Evolutionary conservation across 2,113 vertebrate genomes (phyloP), one percentile per base, ranked within the genome.

Genomic region (Silurus asotus): DNA sequence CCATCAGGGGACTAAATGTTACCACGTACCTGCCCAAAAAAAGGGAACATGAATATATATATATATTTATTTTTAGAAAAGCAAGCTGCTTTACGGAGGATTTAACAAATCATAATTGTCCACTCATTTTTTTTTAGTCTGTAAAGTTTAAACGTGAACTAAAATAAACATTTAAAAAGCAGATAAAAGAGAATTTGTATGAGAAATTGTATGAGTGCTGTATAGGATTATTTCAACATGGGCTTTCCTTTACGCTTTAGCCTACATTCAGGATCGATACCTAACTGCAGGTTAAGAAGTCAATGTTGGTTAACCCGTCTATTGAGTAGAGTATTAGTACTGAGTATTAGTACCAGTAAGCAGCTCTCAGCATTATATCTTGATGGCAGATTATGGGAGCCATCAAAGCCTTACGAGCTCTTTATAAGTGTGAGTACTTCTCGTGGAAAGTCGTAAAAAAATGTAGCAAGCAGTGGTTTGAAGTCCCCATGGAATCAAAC

Each of bases 1-100:
- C 98, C 96, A 98, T 96, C 74, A 98, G 93, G 17, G 97, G 98
- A 91, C 98, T 99, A 92, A 99, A 99, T 3, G 97, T 97, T 89
- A 99, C 98, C 88, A 98, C 94, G 72, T 99, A 99, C 84, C 98
- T 99, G 90, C 1, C 89, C 72, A 86, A 10, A 48, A 81, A 4
- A 28, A 62, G 15, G 5, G 15, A 10, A 75, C 13, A 17, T 58
- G 37, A 37, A 37, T 37, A 37, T 37, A 37, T 37, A 64, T 23
- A 10, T 14, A n/a, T 11, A 5, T 25, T 0, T 1, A 6, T 61
- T 61, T 61, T 20, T 64, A 0, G 7, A 8, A 45, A 70, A 70
- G 14, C 28, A 37, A 37, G 37, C 37, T 69, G 13, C 5, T 37
- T 69, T 15, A 69, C 1, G 1, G 0, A 69, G 25, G 23, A 65